Evolutionary conservation across 2,797 vertebrate genomes (phyloP), one percentile per base, ranked within the genome.

Genomic region (Ficedula albicollis): DNA sequence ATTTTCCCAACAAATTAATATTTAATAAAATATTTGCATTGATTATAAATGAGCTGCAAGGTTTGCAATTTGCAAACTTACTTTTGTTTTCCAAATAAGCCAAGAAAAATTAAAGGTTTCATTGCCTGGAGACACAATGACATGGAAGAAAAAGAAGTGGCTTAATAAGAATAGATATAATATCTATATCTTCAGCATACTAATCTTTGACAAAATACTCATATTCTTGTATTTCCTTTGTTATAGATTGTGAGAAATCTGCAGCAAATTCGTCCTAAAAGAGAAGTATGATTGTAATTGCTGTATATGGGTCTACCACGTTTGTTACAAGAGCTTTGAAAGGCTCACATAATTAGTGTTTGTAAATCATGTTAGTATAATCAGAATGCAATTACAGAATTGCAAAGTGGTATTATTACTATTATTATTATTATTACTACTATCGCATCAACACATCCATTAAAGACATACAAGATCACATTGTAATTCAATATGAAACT

Each of bases 321-420:
- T 94, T 94, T 90, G 52, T 92, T 79, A 79, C 21, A 79, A 90
- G 41, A 58, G 44, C 30, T 63, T 90, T 92, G 80, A 92, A 91
- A 84, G 22, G 13, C 54, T 95, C 52, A 56, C 4, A 49, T 94
- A 95, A 96, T 95, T 96, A 93, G 43, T 77, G 25, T 89, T 91
- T 92, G 59, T 87, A 96, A 96, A 95, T 91, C 88, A 85, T 58
- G 22, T 78, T 92, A 59, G 38, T 78, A 79, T 94, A 91, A 94
- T 92, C 73, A 91, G 92, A 84, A 26, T 78, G 78, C 80, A 79
- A 82, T 80, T 95, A 88, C 44, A 90, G 51, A 79, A 69, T 38
- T 90, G 32, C 23, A 48, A 75, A 72, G 10, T 51, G 36, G 52
- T 86, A 66, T 80, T 88, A 52, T 73, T 74, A 20, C 3, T 72